Percentiles rank a stretch among this genome's conserved stretches.
Evolutionary conservation across 2,797 vertebrate species (phyloP).

Genomic region (Thunnus albacares): DNA sequence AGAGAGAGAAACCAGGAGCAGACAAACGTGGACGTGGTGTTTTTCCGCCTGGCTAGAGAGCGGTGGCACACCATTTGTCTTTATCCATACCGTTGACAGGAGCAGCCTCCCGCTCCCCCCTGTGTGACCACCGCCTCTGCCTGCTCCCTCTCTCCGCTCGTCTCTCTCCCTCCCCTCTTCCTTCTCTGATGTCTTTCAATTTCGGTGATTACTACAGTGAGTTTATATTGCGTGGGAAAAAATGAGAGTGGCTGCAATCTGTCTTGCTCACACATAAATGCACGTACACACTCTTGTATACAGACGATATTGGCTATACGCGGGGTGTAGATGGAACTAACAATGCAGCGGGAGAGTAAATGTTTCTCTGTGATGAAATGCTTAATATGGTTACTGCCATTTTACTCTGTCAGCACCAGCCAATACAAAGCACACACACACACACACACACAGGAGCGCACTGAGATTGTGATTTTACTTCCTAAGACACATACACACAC

Average conservation of each 20-base stretch:
- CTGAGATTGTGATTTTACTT: constrained; percentile 21
- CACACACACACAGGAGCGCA: constrained; percentile 15
- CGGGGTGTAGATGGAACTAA: constrained; percentile 24
- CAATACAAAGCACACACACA: constrained; percentile 42
- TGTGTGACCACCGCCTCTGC: constrained; percentile 36
- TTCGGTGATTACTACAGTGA: constrained; percentile 39
- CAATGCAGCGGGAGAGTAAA: constrained; percentile 27
- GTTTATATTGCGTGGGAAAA: constrained; percentile 29
- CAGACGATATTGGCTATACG: neutral
- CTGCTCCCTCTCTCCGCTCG: constrained; percentile 10
- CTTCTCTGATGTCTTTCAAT: constrained; percentile 41
- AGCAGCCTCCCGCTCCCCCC: constrained; percentile 60
- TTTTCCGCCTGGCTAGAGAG: constrained; percentile 85
- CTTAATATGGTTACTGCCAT: constrained; percentile 51
- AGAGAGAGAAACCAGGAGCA: constrained; percentile 64
- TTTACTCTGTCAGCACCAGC: constrained; percentile 48
- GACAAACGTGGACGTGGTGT: constrained; percentile 74
- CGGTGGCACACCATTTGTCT: constrained; percentile 81
- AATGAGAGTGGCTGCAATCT: constrained; percentile 37
- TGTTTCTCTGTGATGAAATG: constrained; percentile 60
- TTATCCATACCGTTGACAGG: constrained; percentile 79
- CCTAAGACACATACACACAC: constrained; percentile 11
- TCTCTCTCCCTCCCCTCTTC: constrained; percentile 13
- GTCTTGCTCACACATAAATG: constrained; percentile 24
- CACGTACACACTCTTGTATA: constrained; percentile 9